These are phyloP conservation scores for Solea senegalensis DNA, from an alignment of 2,113 vertebrate genomes.

Conservation along the genomic window DNA sequence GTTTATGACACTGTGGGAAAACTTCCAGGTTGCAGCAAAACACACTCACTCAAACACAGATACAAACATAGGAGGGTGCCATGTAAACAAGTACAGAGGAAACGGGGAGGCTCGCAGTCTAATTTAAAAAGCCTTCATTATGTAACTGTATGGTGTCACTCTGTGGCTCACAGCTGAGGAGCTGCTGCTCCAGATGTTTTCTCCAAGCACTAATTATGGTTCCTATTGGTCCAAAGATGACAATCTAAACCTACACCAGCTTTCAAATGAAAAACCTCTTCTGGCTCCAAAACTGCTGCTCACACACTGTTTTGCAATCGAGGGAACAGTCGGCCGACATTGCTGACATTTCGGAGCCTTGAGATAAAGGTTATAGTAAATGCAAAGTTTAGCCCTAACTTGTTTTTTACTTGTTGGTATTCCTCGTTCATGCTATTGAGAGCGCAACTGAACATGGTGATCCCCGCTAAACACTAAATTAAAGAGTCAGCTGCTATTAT, in stretches of 20 bases:
- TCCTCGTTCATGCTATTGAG: background rate
- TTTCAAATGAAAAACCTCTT: conserved; percentile 46
- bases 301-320: conserved; percentile 14
- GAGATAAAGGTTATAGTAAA: conserved; percentile 38
- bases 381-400: background rate
- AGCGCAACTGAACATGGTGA: conserved; percentile 9
- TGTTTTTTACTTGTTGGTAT: conserved; percentile 36
- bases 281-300: conserved; percentile 27
- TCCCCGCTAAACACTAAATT: conserved; percentile 52
- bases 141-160: conserved; percentile 60
- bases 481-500: conserved; percentile 64
- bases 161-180: conserved; percentile 44
- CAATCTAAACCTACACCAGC: conserved; percentile 40
- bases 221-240: conserved; percentile 59
- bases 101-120: conserved; percentile 37
- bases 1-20: too few relatives aligned
- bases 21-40: too few relatives aligned
- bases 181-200: conserved; percentile 55
- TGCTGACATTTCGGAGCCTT: conserved; percentile 17
- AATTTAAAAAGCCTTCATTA: conserved; percentile 64
- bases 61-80: conserved; percentile 12
- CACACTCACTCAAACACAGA: background rate
- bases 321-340: conserved; percentile 19
- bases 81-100: conserved; percentile 2
- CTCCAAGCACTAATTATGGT: conserved; percentile 67